Conservation (phyloP, 2,888 invertebrate species). For the Trichogramma evanescens region DNA sequence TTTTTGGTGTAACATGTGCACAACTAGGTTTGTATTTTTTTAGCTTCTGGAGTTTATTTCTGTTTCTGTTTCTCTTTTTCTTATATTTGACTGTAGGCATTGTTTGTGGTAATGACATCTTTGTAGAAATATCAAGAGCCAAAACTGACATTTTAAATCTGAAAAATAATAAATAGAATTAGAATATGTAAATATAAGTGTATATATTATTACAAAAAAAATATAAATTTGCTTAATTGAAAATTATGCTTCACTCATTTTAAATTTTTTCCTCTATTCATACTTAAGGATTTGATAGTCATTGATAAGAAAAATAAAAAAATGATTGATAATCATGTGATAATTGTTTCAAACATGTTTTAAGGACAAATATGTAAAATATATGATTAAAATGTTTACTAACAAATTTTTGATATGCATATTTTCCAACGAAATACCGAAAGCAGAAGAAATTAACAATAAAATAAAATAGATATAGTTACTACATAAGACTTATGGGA, state of each 20-base stretch:
- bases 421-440: neutral
- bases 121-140: no score
- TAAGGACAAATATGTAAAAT: neutral
- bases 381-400: neutral
- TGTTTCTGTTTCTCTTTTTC: no score
- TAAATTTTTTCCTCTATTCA: no score
- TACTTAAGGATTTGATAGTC: no score
- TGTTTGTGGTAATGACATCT: no score
- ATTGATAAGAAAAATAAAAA: no score
- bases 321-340: no score
- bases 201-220: neutral
- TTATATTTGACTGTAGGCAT: no score
- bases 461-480: neutral
- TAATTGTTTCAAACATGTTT: neutral
- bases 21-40: neutral
- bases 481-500: neutral
- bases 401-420: neutral
- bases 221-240: neutral
- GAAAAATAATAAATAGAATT: neutral
- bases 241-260: no score
- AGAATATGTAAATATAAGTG: neutral
- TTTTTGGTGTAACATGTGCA: conserved; percentile 81
- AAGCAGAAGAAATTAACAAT: neutral
- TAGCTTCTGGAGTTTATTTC: no score
- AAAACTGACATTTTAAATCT: conserved; percentile 41